Conservation (phyloP, 2,797 vertebrate species). For the Cheirogaleus major region DNA sequence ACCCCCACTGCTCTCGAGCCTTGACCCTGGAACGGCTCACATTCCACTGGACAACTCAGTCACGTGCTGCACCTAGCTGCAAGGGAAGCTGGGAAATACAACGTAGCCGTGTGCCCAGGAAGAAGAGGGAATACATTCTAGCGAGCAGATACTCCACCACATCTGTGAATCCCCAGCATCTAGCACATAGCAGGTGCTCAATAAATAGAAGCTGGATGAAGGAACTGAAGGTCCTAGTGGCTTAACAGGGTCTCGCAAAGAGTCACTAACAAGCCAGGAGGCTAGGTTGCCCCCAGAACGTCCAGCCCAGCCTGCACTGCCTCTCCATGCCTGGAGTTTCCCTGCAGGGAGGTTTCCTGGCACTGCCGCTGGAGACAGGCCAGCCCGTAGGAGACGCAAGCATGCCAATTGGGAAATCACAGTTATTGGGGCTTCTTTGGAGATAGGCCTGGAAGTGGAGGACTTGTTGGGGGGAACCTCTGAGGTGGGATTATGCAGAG, state of each 20-base stretch:
- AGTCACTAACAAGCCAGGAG: background rate
- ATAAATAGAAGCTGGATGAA: background rate
- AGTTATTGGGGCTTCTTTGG: conserved; percentile 50
- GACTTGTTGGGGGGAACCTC: background rate
- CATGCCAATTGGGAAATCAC: conserved; percentile 48
- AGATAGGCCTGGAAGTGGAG: background rate
- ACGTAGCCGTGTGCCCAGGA: no score
- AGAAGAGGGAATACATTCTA: no score
- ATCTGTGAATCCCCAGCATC: background rate
- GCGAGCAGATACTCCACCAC: background rate
- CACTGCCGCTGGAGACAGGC: background rate
- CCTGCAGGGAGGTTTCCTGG: background rate
- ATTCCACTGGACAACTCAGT: background rate
- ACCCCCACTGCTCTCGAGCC: background rate
- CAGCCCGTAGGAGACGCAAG: background rate
- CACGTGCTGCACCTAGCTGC: background rate
- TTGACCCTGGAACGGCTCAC: background rate
- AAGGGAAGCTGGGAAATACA: background rate
- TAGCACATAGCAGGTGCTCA: background rate
- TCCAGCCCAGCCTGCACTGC: background rate
- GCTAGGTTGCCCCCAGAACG: background rate
- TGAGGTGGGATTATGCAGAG: background rate
- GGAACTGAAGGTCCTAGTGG: background rate
- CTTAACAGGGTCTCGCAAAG: background rate
- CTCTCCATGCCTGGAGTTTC: background rate